Evolutionary conservation across 2,113 vertebrate species (phyloP).

Genomic region (Etheostoma cragini): DNA sequence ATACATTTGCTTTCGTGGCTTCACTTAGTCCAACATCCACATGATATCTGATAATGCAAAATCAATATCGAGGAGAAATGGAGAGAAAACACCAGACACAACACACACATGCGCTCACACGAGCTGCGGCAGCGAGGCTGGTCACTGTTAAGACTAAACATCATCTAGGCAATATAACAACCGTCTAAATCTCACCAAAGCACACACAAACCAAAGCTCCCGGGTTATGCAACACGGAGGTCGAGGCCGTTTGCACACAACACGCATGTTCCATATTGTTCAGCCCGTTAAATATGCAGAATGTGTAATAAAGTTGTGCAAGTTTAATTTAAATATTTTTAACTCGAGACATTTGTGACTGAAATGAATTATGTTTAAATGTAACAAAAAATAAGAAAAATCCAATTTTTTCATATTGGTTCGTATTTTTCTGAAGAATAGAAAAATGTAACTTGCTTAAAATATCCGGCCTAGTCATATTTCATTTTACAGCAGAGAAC

Average conservation of each 20-base stretch:
- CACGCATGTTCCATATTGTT: neutral
- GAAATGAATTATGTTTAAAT: neutral
- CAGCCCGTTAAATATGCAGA: neutral
- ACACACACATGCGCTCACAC: neutral
- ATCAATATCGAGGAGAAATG: slow-evolving; percentile 45
- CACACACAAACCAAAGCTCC: slow-evolving; percentile 7
- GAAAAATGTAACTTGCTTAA: neutral
- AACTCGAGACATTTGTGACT: neutral
- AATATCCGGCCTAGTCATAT: neutral
- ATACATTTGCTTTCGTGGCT: neutral
- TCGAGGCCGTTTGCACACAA: neutral
- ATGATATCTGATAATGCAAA: slow-evolving; percentile 40
- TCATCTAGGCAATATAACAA: neutral
- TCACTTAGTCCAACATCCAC: slow-evolving; percentile 33
- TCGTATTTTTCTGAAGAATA: neutral
- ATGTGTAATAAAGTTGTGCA: neutral
- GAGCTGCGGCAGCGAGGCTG: neutral
- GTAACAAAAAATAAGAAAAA: neutral
- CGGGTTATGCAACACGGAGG: neutral
- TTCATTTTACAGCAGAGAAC: neutral
- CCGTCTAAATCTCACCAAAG: slow-evolving; percentile 15
- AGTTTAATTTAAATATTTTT: neutral
- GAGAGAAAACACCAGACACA: neutral
- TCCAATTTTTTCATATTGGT: neutral
- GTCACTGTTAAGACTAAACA: slow-evolving; percentile 12